These are phyloP conservation scores for Ceryle rudis DNA, from an alignment of 2,797 vertebrate species.

Conservation along the genomic window DNA sequence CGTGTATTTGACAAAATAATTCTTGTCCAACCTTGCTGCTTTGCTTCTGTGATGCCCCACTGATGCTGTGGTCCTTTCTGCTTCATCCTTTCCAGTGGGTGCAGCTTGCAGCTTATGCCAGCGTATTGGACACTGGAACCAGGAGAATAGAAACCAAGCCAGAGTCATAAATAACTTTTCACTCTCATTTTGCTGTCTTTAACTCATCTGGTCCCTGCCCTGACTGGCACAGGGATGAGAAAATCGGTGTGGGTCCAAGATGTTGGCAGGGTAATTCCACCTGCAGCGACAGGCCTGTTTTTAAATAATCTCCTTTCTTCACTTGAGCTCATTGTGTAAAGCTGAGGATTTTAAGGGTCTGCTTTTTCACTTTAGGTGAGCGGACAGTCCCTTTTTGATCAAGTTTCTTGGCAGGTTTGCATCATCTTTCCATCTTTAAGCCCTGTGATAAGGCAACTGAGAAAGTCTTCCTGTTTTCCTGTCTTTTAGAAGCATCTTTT, in stretches of 20 bases:
- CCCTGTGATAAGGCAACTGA: background rate
- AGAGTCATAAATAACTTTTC: background rate
- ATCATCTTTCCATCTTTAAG: background rate
- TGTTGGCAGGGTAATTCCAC: background rate
- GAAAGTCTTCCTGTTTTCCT: constrained; percentile 40
- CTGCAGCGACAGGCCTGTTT: background rate
- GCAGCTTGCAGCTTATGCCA: background rate
- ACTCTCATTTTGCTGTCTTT: background rate
- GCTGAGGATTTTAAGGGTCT: background rate
- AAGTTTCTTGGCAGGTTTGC: background rate
- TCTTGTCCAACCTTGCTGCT: background rate
- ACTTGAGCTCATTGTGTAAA: background rate
- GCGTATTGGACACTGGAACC: background rate
- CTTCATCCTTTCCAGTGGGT: background rate
- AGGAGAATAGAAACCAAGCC: background rate
- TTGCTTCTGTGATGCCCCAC: background rate
- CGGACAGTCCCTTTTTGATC: background rate
- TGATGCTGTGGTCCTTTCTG: background rate
- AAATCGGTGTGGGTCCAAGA: background rate
- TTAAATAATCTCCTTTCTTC: background rate
- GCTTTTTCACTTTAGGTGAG: background rate
- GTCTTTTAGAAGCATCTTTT: constrained; percentile 85
- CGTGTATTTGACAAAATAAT: rapidly evolving
- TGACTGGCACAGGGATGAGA: background rate
- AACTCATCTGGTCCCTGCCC: background rate